Evolutionary conservation across 35 echinoderm and acorn worm genomes (phyloP).

Genomic region (Heliocidaris erythrogramma): DNA sequence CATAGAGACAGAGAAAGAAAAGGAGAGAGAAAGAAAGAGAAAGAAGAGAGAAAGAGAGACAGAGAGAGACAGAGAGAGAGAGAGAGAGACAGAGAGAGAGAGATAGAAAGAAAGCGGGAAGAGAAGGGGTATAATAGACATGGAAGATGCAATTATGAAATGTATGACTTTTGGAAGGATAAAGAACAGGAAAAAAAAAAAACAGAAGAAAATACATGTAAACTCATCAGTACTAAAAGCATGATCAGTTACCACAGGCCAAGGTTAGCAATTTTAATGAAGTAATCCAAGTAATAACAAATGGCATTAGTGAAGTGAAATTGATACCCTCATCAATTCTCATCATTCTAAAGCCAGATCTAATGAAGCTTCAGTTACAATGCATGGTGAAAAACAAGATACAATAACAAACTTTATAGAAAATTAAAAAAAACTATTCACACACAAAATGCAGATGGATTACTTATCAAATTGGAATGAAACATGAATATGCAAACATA

Average conservation of each 20-base stretch:
- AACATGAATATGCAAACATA: background rate
- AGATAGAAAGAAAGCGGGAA: background rate
- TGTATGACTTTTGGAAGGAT: background rate
- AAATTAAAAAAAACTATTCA: background rate
- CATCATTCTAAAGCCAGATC: background rate
- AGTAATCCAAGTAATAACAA: background rate
- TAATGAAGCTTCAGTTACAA: background rate
- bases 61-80: too few species aligned
- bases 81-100: background rate
- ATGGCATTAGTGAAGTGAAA: background rate
- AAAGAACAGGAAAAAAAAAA: background rate
- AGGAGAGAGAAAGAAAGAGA: background rate
- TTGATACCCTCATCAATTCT: background rate
- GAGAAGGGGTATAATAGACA: too few species aligned
- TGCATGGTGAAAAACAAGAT: background rate
- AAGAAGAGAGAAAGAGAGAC: background rate
- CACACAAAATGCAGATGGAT: background rate
- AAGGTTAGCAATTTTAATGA: background rate
- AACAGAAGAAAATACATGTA: background rate
- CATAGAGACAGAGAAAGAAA: background rate
- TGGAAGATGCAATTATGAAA: background rate
- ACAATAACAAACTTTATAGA: background rate
- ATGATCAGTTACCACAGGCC: background rate
- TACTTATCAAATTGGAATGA: background rate
- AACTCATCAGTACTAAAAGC: background rate